Conservation (phyloP, 1,140 invertebrate species). For the Myzus persicae region DNA sequence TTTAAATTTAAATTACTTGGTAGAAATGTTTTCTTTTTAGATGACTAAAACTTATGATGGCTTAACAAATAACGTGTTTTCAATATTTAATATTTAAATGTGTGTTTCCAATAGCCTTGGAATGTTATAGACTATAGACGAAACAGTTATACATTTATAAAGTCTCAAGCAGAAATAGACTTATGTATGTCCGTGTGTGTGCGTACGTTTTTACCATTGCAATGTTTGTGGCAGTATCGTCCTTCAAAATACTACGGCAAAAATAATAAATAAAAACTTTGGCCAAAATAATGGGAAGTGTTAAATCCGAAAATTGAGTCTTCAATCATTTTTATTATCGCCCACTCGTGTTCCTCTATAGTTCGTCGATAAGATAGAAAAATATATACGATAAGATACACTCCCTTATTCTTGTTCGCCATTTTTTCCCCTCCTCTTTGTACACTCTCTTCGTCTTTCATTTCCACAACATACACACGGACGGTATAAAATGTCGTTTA, state of each 20-base stretch:
- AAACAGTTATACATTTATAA: background rate
- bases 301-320: slow-evolving; percentile 56
- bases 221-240: background rate
- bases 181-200: background rate
- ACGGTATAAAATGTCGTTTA: slow-evolving; percentile 58
- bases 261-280: slow-evolving; percentile 42
- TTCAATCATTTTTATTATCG: slow-evolving; percentile 58
- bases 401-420: slow-evolving; percentile 33
- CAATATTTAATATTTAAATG: no score
- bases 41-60: background rate
- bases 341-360: background rate
- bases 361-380: slow-evolving; percentile 47
- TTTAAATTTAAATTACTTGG: background rate
- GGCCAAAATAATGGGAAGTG: slow-evolving; percentile 45
- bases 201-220: background rate
- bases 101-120: background rate
- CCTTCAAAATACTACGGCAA: background rate
- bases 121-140: background rate
- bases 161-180: background rate
- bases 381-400: slow-evolving; percentile 55
- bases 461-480: slow-evolving; percentile 25
- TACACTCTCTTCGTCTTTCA: background rate
- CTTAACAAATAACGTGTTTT: background rate
- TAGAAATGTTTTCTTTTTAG: background rate
- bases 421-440: background rate